Evolutionary conservation across 2,113 vertebrate species (phyloP).

Genomic region (Lagopus muta): DNA sequence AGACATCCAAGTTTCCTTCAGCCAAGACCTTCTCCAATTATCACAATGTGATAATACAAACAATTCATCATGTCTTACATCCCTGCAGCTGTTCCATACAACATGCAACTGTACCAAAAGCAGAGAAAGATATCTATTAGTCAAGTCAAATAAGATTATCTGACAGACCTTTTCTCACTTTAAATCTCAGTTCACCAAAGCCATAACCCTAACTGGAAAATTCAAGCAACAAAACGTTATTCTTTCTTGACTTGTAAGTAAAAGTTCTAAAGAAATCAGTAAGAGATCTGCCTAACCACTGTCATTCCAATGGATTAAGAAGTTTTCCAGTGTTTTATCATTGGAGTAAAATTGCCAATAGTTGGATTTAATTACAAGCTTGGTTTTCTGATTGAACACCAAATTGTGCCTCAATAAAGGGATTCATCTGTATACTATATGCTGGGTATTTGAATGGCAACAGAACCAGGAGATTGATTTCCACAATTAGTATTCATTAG

Average conservation of each 20-base stretch:
- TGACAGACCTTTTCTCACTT: background rate
- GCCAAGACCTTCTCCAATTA: background rate
- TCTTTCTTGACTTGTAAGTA: background rate
- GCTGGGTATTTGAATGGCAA: conserved; percentile 46
- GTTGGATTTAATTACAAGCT: background rate
- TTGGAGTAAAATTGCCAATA: background rate
- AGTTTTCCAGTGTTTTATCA: background rate
- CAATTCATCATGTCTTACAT: background rate
- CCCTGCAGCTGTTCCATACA: background rate
- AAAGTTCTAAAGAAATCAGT: background rate
- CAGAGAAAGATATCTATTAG: background rate
- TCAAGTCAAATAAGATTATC: background rate
- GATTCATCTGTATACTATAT: conserved; percentile 54
- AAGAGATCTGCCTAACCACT: background rate
- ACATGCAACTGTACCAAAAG: background rate
- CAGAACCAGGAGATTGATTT: conserved; percentile 73
- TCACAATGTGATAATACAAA: background rate
- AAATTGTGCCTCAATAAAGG: conserved; percentile 43
- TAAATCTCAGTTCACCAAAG: background rate
- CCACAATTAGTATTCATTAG: conserved; percentile 76
- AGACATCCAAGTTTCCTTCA: background rate
- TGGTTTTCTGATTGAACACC: conserved; percentile 51
- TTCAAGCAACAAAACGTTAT: background rate
- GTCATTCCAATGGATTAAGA: background rate
- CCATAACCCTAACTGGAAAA: background rate